Conservation (phyloP, 1,140 invertebrate species). For the Drosophila varians region DNA sequence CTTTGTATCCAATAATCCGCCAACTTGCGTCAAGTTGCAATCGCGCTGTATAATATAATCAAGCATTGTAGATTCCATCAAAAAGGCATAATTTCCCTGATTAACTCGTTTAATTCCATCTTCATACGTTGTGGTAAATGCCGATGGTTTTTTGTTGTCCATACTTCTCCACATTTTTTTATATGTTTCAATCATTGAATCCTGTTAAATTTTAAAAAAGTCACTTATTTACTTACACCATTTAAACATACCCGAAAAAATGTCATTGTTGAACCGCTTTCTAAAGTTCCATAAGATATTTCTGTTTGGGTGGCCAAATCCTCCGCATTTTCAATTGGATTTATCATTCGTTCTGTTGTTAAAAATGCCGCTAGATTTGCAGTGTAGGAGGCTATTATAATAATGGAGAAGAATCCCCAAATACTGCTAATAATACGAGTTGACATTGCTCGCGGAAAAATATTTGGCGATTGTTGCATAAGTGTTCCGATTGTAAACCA, state of each 20-base stretch:
- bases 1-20: conserved; percentile 86
- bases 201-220: conserved; percentile 85
- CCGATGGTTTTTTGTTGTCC: conserved; percentile 88
- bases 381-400: conserved; percentile 97
- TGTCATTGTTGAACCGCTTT: conserved; percentile 89
- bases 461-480: conserved; percentile 94
- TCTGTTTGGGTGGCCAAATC: conserved; percentile 90
- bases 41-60: conserved; percentile 95
- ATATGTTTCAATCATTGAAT: conserved; percentile 89
- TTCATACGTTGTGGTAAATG: conserved; percentile 89
- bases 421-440: conserved; percentile 96
- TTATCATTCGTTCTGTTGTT: conserved; percentile 93
- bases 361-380: conserved; percentile 97
- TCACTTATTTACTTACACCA: too few species aligned
- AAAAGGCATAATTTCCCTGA: conserved; percentile 93
- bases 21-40: conserved; percentile 97
- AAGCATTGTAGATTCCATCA: conserved; percentile 97
- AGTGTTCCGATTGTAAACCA: conserved; percentile 94
- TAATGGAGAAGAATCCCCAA: conserved; percentile 98
- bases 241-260: conserved; percentile 92
- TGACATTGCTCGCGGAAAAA: conserved; percentile 95
- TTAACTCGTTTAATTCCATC: conserved; percentile 93
- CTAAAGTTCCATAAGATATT: conserved; percentile 93
- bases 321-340: conserved; percentile 93
- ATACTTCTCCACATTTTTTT: conserved; percentile 88